phyloP scores from a whole-genome alignment of 1,140 invertebrate genomes.

The Pseudomyrmex flavicornis region DNA sequence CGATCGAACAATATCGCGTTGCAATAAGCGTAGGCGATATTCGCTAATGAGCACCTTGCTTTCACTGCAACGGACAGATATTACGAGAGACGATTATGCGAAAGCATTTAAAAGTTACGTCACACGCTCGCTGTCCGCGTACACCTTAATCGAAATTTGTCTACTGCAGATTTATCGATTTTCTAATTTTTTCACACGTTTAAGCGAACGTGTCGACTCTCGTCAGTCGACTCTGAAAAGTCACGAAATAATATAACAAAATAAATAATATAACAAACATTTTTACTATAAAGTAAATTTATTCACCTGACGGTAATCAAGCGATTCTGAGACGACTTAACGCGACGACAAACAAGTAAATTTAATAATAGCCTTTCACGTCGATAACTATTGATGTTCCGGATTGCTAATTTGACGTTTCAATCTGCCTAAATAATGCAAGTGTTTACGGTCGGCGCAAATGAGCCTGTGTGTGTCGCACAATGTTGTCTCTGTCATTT shows the following conservation, averaged over 20 bases:
- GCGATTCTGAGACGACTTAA: background rate
- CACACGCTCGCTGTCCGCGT: background rate
- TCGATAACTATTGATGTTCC: too few relatives aligned
- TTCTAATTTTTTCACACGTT: too few relatives aligned
- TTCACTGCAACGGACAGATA: slow-evolving; percentile 18
- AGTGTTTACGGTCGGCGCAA: background rate
- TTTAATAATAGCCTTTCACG: background rate
- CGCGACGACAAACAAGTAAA: background rate
- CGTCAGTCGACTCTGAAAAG: too few relatives aligned
- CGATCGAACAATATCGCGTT: background rate
- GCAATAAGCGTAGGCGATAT: background rate
- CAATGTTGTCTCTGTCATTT: background rate
- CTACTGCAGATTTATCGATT: background rate
- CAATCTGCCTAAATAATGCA: background rate
- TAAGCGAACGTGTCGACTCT: too few relatives aligned
- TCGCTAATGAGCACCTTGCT: slow-evolving; percentile 43
- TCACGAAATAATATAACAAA: background rate
- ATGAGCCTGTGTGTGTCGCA: background rate
- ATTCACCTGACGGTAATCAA: background rate
- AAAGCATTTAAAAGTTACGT: background rate
- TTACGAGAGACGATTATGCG: background rate
- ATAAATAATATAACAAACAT: background rate
- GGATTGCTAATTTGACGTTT: background rate
- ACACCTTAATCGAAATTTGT: background rate
- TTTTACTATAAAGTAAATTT: background rate